Conservation (phyloP, 2,888 invertebrate species). For the Microctonus brassicae region DNA sequence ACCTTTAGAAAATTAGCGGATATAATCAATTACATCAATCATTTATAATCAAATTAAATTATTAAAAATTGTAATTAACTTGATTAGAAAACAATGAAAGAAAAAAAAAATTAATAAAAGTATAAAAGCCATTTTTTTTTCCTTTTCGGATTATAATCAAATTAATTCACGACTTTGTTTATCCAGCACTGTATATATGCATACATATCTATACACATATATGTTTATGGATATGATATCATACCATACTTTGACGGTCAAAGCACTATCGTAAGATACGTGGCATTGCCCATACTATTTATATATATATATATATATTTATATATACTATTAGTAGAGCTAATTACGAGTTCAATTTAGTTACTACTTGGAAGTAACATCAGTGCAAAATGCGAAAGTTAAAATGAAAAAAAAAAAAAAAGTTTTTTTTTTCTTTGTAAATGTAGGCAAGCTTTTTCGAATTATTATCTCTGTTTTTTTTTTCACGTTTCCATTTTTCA, state of each 20-base stretch:
- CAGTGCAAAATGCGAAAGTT: conserved; percentile 48
- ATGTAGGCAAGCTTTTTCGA: not conserved
- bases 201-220: conserved; percentile 35
- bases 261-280: conserved; percentile 52
- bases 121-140: not conserved
- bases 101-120: not conserved
- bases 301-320: conserved; percentile 13
- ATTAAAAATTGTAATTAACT: not conserved
- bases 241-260: conserved; percentile 52
- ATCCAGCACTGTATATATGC: conserved; percentile 28
- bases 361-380: conserved; percentile 52
- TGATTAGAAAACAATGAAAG: too few relatives aligned
- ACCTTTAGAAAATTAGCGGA: not conserved
- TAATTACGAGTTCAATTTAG: conserved; percentile 40
- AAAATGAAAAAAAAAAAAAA: too few relatives aligned
- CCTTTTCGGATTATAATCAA: not conserved
- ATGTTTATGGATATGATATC: conserved; percentile 54
- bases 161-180: not conserved
- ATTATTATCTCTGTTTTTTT: conserved; percentile 9
- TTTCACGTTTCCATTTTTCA: not conserved
- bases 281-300: conserved; percentile 51
- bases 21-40: not conserved
- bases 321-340: conserved; percentile 29
- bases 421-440: not conserved
- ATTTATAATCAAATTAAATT: not conserved